Evolutionary conservation across 2,797 vertebrate species (phyloP).

Genomic region (Glyptemys insculpta): DNA sequence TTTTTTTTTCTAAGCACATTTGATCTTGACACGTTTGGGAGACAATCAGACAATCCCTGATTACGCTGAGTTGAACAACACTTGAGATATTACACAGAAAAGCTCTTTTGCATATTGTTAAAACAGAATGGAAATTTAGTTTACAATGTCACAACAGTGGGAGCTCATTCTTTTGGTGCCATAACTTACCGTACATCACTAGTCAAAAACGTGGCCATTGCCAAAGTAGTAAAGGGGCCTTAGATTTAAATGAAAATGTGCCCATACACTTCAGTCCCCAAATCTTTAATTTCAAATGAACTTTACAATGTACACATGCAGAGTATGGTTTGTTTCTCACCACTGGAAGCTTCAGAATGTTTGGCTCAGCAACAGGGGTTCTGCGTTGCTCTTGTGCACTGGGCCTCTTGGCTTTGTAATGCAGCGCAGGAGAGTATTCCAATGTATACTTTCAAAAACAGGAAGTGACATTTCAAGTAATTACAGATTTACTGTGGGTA

Average conservation of each 20-base stretch:
- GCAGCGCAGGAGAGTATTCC: not conserved
- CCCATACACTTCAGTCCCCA: not conserved
- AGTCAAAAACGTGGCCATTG: not conserved
- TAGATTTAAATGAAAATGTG: not conserved
- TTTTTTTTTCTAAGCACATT: not conserved
- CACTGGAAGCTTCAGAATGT: not conserved
- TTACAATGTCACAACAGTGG: not conserved
- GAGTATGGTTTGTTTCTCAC: not conserved
- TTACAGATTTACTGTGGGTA: conserved; percentile 76
- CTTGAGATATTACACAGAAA: not conserved
- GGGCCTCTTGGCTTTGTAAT: not conserved
- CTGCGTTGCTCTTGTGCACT: fast-evolving
- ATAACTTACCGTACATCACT: conserved; percentile 23
- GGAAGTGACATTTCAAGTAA: conserved; percentile 81
- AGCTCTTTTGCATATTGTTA: not conserved
- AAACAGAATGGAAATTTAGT: not conserved
- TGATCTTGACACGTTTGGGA: not conserved
- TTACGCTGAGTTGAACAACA: fast-evolving
- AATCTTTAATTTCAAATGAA: not conserved
- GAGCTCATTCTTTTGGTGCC: not conserved
- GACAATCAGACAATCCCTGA: not conserved
- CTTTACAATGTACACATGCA: not conserved
- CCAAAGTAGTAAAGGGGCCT: not conserved
- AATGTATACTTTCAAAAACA: conserved; percentile 78
- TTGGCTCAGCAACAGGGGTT: fast-evolving